Evolutionary conservation across 1,140 invertebrate genomes (phyloP), one percentile per base, ranked within the genome.

Genomic region (Drosophila mauritiana): DNA sequence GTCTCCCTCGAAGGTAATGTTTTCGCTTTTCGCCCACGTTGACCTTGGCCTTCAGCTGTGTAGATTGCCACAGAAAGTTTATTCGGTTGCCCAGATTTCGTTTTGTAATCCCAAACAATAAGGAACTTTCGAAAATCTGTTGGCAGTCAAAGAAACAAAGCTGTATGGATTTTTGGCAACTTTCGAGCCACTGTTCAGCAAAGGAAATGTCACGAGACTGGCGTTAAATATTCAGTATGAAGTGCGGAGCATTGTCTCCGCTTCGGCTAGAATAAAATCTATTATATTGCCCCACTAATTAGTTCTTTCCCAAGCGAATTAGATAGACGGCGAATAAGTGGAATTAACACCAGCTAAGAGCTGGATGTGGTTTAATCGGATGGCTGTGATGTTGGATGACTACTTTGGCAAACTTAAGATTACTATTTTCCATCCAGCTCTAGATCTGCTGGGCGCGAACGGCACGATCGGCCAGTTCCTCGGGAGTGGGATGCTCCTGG

Each of bases 371-470:
- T 83, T 74, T 75, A 75, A 51, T 72, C 53, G 43, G 13, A 58
- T 76, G 73, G 31, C 40, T 62, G 53, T 52, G 46, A 48, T 65
- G 37, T 54, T 40, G 25, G 57, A 22, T 27, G 52, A 37, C n/a
- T 22, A 56, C 43, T 65, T 65, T 49, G 55, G 55, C 13, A 22
- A 65, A 39, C 65, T 78, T 72, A 78, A 55, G 56, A 40, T 48
- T 76, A 68, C 0, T 31, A 13, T n/a, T 10, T 17, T 53, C 39
- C 13, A 6, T 48, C 17, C 34, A 5, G 15, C 2, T 36, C 43
- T 86, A 90, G 43, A 90, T 37, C 51, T 91, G 90, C 11, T 65
- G 61, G 17, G 74, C 80, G n/a, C 90, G 80, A 25, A 84, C 76
- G 0, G 62, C 52, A 13, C 82, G 79, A 77, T 91, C 89, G 46